Percentiles rank a stretch among this genome's conserved stretches.
phyloP scores from a whole-genome alignment of 2,113 vertebrate species.

The Zosterops hypoxanthus region DNA sequence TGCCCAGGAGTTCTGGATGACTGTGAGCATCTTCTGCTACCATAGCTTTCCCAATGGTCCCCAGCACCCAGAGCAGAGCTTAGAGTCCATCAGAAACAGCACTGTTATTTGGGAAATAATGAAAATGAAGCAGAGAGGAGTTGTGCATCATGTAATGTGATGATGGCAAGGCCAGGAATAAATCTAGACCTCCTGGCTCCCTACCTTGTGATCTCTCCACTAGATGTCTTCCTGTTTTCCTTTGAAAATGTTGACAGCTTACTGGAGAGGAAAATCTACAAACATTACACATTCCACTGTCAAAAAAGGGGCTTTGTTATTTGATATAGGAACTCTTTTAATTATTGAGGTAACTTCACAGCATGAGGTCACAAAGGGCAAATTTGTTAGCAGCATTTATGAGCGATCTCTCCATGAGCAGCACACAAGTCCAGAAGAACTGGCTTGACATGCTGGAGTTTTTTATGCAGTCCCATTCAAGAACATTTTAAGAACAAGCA shows the following conservation, averaged over 20 bases:
- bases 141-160: neutral
- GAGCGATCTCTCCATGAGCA: conserved; percentile 8
- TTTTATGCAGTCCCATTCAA: neutral
- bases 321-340: conserved; percentile 75
- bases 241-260: conserved; percentile 68
- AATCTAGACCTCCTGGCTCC: conserved; percentile 45
- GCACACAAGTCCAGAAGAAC: neutral
- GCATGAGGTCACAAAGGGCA: conserved; percentile 63
- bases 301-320: conserved; percentile 65
- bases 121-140: neutral
- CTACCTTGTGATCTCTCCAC: conserved; percentile 19
- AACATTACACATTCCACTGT: conserved; percentile 72
- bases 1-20: neutral
- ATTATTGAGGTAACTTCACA: conserved; percentile 78
- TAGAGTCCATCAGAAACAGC: neutral
- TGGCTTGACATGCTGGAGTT: neutral
- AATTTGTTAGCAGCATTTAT: conserved; percentile 63
- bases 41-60: neutral
- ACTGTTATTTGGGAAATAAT: neutral
- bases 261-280: conserved; percentile 70
- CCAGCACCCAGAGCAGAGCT: neutral
- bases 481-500: conserved; percentile 1
- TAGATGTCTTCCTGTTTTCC: conserved; percentile 46
- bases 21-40: neutral
- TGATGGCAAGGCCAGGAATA: neutral